Base-by-base conservation (phyloP, 2,113 vertebrate genomes). In the Austrofundulus limnaeus region DNA sequence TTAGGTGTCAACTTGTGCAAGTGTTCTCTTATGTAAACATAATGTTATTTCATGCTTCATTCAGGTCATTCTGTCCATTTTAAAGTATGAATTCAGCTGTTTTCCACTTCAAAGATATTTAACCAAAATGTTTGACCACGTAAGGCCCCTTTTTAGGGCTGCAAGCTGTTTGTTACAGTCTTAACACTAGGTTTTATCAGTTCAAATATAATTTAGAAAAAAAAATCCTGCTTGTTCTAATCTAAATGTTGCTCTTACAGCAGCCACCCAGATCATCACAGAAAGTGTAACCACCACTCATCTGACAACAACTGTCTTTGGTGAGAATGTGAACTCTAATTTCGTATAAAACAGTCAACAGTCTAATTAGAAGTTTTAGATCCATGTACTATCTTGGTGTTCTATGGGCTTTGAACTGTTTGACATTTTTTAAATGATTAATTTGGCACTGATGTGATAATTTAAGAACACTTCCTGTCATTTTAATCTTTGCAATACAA, bases 251-350 rank as follows among this genome's bases (percentile, higher is more conserved):
- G 5, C 31, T 67, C 41, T 45, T 63, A 15, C 13, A 50, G 2
- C 21, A 72, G 21, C 1, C 45, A 56, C 38, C 20, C 2, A 1
- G 0, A n/a, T 0, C 0, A 13, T 0, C 1, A 11, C 1, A 13
- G 28, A 20, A n/a, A n/a, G n/a, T n/a, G n/a, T n/a, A n/a, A n/a
- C n/a, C n/a, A n/a, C n/a, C n/a, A n/a, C n/a, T n/a, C n/a, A n/a
- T 13, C 2, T 4, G 9, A 10, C 4, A 28, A 7, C 23, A 24
- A 0, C 72, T 13, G 2, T 13, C 6, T 62, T 28, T 0, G 67
- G 77, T 85, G 42, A 80, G 73, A 69, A 17, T 47, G 50, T 21
- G 11, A 20, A 2, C 5, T 49, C 5, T 38, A 24, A 41, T 11
- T 3, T 19, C n/a, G 24, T 20, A 52, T 34, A 1, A 34, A 19